These are phyloP conservation scores for Eleginops maclovinus DNA, from an alignment of 2,113 vertebrate genomes.

Conservation along the genomic window DNA sequence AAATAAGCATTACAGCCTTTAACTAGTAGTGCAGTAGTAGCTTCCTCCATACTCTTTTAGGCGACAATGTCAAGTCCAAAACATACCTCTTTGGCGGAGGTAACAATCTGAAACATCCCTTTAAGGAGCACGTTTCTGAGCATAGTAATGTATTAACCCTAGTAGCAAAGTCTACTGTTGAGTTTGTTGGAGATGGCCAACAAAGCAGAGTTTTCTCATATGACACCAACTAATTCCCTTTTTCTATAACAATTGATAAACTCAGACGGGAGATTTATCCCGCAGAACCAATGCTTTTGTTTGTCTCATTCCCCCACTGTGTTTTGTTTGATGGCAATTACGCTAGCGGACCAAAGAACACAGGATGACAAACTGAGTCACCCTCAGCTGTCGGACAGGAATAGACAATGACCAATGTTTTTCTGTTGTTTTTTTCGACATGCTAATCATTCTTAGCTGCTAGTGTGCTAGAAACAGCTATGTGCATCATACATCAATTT, in stretches of 20 bases:
- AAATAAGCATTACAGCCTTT: too few species aligned
- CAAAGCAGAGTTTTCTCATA: background rate
- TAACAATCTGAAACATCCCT: too few species aligned
- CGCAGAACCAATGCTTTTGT: background rate
- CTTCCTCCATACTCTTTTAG: too few species aligned
- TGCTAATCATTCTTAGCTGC: slow-evolving; percentile 22
- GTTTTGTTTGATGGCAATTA: background rate
- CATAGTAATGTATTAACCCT: background rate
- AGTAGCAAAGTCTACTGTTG: background rate
- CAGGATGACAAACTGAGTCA: background rate
- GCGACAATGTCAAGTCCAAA: too few species aligned
- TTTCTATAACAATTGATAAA: background rate
- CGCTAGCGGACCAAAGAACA: background rate
- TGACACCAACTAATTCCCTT: background rate
- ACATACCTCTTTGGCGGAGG: too few species aligned
- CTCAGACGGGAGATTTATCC: background rate
- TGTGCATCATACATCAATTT: background rate
- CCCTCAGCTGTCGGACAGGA: background rate
- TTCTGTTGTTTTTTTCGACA: slow-evolving; percentile 19
- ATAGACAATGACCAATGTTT: slow-evolving; percentile 19
- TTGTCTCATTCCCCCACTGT: background rate
- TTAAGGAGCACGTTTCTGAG: too few species aligned
- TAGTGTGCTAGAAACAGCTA: background rate
- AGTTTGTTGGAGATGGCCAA: background rate
- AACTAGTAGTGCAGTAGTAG: too few species aligned